Base-by-base conservation (phyloP, 2,888 invertebrate genomes). In the Morpho helenor region DNA sequence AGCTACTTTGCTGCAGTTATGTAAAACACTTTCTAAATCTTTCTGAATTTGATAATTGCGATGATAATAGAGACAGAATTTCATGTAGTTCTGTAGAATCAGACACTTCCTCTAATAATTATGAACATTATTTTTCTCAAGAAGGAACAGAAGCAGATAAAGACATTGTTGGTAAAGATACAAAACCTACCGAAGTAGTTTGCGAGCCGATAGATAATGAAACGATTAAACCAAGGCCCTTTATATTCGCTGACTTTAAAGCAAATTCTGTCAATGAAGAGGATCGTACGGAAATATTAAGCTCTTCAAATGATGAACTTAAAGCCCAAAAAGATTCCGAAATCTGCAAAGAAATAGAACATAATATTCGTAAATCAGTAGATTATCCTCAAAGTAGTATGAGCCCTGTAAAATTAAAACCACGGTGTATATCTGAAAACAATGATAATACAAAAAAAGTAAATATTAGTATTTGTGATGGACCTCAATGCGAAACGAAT, bases 181-280 rank as follows among this genome's bases (percentile, higher is more conserved):
- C 52, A 23, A 47, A 54, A 47, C 45, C 59, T 23, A 57, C 50
- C 44, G 66, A 56, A 46, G 69, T 65, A 58, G 64, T 62, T 4
- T 60, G 64, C 7, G 52, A 48, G n/a, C 46, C 57, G 8, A 41
- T 39, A 42, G 65, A 69, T 7, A 66, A 71, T 22, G 65, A 70
- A 46, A 44, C 56, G 7, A 77, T 80, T 60, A 82, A 73, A 54
- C 87, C 87, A 49, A 90, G 79, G 68, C 91, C 91, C 2, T 92
- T 93, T 66, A 92, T 91, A 16, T 90, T 93, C 61, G 87, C 92
- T 22, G 93, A 93, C 74, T 92, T 93, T 61, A 92, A 92, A 80
- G 62, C 80, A 60, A 82, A 87, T 69, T 75, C 72, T 62, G 74
- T 75, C 66, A 66, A 67, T 22, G 71, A 63, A 50, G 68, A 79